These are phyloP conservation scores for Labeo rohita DNA, from an alignment of 2,113 vertebrate species.

Conservation along the genomic window DNA sequence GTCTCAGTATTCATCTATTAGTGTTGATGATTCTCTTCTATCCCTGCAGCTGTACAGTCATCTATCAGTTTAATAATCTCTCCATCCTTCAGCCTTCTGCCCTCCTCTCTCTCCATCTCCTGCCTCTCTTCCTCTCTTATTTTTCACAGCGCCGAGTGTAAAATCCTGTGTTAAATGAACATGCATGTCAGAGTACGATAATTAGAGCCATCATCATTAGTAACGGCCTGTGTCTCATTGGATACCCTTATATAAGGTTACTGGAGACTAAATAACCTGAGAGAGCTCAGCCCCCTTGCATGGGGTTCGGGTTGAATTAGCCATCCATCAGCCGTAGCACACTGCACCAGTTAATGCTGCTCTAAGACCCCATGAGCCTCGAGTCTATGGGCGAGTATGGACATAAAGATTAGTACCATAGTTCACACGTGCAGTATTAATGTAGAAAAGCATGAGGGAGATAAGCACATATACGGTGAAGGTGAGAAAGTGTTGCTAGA, in stretches of 20 bases:
- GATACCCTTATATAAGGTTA: conserved; percentile 68
- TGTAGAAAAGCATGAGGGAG: background rate
- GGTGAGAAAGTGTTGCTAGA: background rate
- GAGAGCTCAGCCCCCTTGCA: conserved; percentile 18
- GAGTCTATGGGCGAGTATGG: conserved; percentile 19
- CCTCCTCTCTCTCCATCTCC: conserved; percentile 36
- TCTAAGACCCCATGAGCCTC: conserved; percentile 58
- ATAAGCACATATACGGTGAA: background rate
- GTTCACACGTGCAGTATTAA: conserved; percentile 5
- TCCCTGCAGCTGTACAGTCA: conserved; percentile 75
- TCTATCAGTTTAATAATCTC: conserved; percentile 80
- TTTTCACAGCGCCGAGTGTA: conserved; percentile 60
- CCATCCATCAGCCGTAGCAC: conserved; percentile 62
- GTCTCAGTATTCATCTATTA: conserved; percentile 77
- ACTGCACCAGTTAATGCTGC: conserved; percentile 58
- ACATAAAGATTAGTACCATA: conserved; percentile 42
- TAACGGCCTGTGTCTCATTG: conserved; percentile 59
- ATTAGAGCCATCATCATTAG: conserved; percentile 70
- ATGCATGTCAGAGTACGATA: conserved; percentile 69
- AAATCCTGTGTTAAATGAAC: conserved; percentile 69
- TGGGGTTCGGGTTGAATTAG: conserved; percentile 44
- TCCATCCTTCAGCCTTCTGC: conserved; percentile 47
- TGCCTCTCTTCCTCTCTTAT: conserved; percentile 48
- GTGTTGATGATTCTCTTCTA: conserved; percentile 78
- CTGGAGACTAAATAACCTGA: conserved; percentile 65